Evolutionary conservation across 2,797 vertebrate species (phyloP).

Genomic region (Hemitrygon akajei): DNA sequence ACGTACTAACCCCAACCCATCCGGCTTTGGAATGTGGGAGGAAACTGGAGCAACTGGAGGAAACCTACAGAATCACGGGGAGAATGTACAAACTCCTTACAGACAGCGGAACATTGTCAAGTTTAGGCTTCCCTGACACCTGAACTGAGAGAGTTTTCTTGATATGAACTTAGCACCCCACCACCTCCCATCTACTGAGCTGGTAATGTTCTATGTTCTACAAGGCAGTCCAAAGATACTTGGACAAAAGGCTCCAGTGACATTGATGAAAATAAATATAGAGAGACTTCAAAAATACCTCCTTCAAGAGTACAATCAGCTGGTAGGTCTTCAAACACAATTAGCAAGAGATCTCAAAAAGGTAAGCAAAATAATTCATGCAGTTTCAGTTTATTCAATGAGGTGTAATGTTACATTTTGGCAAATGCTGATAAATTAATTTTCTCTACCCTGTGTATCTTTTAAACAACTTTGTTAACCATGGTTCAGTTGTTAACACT

Average conservation of each 20-base stretch:
- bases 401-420: too few relatives aligned
- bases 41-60: too few relatives aligned
- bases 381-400: not conserved
- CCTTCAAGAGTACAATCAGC: conserved; percentile 59
- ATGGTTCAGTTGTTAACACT: not conserved
- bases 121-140: too few relatives aligned
- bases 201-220: too few relatives aligned
- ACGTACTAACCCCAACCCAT: too few relatives aligned
- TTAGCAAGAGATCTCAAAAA: conserved; percentile 59
- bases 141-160: too few relatives aligned
- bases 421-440: not conserved
- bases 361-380: conserved; percentile 48
- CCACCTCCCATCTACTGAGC: too few relatives aligned
- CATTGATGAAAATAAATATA: conserved; percentile 56
- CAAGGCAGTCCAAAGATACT: not conserved
- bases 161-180: too few relatives aligned
- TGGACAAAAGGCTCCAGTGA: not conserved
- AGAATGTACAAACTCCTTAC: too few relatives aligned
- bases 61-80: too few relatives aligned
- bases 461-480: not conserved
- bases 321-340: conserved; percentile 59
- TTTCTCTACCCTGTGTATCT: not conserved
- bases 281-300: conserved; percentile 60
- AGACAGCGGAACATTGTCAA: too few relatives aligned
- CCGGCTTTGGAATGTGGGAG: too few relatives aligned